Conservation (phyloP, 2,888 invertebrate genomes). For the Cynaeus angustus region DNA sequence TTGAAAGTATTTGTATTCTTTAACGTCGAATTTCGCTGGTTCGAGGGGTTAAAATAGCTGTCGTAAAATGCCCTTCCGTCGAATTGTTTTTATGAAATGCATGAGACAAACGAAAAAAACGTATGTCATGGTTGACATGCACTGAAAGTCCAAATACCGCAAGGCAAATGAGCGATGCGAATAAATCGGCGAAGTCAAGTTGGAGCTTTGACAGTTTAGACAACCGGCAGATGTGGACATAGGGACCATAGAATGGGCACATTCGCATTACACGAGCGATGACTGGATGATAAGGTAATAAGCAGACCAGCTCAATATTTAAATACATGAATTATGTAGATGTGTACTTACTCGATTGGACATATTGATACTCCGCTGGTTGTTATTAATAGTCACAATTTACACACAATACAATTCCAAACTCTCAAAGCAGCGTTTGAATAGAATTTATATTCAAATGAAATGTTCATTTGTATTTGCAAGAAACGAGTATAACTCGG, state of each 20-base stretch:
- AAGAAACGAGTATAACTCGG: constrained; percentile 44
- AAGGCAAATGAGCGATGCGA: constrained; percentile 42
- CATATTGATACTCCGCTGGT: constrained; percentile 71
- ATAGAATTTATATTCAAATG: constrained; percentile 71
- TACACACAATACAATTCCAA: constrained; percentile 70
- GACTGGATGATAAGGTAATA: constrained; percentile 71
- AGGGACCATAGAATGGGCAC: constrained; percentile 47
- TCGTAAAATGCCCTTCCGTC: constrained; percentile 45
- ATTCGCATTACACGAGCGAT: constrained; percentile 59
- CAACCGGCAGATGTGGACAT: constrained; percentile 58
- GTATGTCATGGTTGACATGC: constrained; percentile 36
- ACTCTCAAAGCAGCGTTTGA: constrained; percentile 66
- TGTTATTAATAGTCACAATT: constrained; percentile 72
- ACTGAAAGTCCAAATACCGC: constrained; percentile 44
- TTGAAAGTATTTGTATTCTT: neutral
- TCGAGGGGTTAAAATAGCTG: constrained; percentile 39
- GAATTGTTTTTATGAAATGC: constrained; percentile 52
- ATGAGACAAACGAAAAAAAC: constrained; percentile 46
- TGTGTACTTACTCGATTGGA: constrained; percentile 71
- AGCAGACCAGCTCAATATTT: constrained; percentile 70
- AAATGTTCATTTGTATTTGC: constrained; percentile 67
- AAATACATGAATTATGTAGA: constrained; percentile 73
- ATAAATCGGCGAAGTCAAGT: constrained; percentile 46
- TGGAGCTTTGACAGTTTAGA: constrained; percentile 50
- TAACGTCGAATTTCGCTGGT: too few species aligned